These are phyloP conservation scores for Epizoanthus illoricatus DNA, from an alignment of 92 coral and sea anemone species.

Conservation along the genomic window DNA sequence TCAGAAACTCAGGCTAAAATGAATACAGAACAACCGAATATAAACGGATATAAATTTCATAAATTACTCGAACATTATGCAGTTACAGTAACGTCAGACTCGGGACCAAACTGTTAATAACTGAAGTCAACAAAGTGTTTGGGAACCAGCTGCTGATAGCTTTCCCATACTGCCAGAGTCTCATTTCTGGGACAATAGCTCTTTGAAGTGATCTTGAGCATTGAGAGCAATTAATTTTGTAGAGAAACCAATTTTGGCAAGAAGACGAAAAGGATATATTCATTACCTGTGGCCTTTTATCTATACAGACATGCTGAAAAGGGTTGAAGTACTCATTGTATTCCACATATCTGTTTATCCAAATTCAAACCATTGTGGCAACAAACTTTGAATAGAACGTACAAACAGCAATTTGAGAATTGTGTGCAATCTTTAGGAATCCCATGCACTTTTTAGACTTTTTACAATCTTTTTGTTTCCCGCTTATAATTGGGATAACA, in stretches of 20 bases:
- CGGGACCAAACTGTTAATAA: neutral
- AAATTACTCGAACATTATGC: neutral
- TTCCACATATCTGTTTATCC: neutral
- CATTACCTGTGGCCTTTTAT: slow-evolving; percentile 2
- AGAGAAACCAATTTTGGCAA: slow-evolving; percentile 5
- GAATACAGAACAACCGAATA: neutral
- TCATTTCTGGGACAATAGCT: slow-evolving; percentile 11
- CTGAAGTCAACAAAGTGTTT: slow-evolving; percentile 31
- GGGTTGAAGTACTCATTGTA: neutral
- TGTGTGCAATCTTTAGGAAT: neutral
- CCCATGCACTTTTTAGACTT: no score
- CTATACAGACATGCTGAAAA: slow-evolving; percentile 7
- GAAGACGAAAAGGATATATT: slow-evolving; percentile 2
- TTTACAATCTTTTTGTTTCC: no score
- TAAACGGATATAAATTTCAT: neutral
- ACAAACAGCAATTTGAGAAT: neutral
- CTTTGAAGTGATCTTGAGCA: slow-evolving; percentile 10
- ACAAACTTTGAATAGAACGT: neutral
- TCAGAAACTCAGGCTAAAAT: neutral
- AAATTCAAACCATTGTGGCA: neutral
- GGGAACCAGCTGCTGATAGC: slow-evolving; percentile 11
- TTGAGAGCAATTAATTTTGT: slow-evolving; percentile 1
- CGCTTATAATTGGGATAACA: no score
- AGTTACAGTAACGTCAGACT: neutral
- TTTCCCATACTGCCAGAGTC: slow-evolving; percentile 18